Percentiles rank a stretch among this genome's conserved stretches.
These are phyloP conservation scores for Gallinago undulata DNA, from an alignment of 2,113 vertebrate genomes.

Conservation along the genomic window DNA sequence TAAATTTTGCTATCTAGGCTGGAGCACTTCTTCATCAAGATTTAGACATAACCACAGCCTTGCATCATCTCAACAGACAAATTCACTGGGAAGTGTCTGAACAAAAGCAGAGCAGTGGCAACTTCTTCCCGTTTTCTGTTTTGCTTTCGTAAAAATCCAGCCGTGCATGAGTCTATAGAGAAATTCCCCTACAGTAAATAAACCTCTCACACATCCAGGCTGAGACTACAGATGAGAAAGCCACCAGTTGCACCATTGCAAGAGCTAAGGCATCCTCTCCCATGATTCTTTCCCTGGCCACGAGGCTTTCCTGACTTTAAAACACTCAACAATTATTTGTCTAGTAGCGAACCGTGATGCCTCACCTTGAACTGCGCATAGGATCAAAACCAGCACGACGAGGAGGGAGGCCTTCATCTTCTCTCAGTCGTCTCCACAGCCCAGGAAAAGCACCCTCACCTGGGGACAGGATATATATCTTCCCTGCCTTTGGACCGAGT, in stretches of 20 bases:
- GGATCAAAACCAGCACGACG: constrained; percentile 10
- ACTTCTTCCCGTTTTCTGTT: neutral
- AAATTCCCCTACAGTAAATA: neutral
- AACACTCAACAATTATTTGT: accelerated
- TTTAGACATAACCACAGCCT: neutral
- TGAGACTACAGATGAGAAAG: neutral
- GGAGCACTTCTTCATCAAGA: neutral
- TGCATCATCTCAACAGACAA: neutral
- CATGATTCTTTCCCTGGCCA: neutral
- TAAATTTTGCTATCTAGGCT: neutral
- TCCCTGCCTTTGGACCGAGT: neutral
- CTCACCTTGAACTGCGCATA: constrained; percentile 42
- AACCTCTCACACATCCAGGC: neutral
- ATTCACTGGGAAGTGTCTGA: neutral
- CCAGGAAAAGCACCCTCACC: constrained; percentile 24
- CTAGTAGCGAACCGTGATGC: accelerated
- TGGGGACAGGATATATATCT: constrained; percentile 52
- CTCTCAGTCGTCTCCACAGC: neutral
- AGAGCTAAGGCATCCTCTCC: neutral
- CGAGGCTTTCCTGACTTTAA: neutral
- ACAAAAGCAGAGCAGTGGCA: neutral
- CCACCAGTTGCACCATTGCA: neutral
- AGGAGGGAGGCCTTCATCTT: constrained; percentile 47
- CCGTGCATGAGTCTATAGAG: accelerated
- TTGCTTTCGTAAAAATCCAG: neutral